Base-by-base conservation (phyloP, 2,888 invertebrate genomes). In the Pegoplata infirma region DNA sequence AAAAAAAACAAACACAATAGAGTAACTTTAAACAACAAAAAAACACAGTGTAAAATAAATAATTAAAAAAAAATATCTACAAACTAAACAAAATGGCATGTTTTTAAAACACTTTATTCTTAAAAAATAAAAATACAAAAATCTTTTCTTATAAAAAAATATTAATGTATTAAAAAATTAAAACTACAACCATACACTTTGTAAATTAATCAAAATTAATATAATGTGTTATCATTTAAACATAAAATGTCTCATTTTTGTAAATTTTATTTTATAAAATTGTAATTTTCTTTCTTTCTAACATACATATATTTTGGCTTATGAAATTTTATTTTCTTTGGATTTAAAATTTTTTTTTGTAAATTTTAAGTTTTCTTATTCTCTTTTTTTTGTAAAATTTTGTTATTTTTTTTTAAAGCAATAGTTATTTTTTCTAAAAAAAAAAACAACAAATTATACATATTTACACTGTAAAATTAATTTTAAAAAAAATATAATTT, bases 121-220 rank as follows among this genome's bases (percentile, higher is more conserved):
- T n/a, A n/a, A n/a, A 40, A 40, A 40, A 25, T 6, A 47, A 19
- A 47, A 47, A 32, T 46, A 51, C 16, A 49, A 49, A 44, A 44
- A 55, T 44, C 25, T 55, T 21, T 51, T 25, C n/a, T 7, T 44
- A 40, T 47, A 32, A 19, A 53, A 61, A 58, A 53, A 55, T 63
- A 49, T 61, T 28, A 47, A 72, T 25, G 16, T 56, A 72, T 25
- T 21, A 0, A 58, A 64, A 63, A 25, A 40, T 36, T 10, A 66
- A 53, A 67, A 17, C 25, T 40, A 28, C 40, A n/a, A n/a, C n/a
- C n/a, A 51, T 64, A 58, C 53, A 67, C 49, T 58, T 73, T 78
- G 63, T 78, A 78, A 68, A 78, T 78, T 58, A 73, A 78, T 78
- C 73, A 78, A 78, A 78, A 73, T 73, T 73, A 73, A 36, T 8